Evolutionary conservation across 2,888 invertebrate species (phyloP).

Genomic region (Ophraella communa): DNA sequence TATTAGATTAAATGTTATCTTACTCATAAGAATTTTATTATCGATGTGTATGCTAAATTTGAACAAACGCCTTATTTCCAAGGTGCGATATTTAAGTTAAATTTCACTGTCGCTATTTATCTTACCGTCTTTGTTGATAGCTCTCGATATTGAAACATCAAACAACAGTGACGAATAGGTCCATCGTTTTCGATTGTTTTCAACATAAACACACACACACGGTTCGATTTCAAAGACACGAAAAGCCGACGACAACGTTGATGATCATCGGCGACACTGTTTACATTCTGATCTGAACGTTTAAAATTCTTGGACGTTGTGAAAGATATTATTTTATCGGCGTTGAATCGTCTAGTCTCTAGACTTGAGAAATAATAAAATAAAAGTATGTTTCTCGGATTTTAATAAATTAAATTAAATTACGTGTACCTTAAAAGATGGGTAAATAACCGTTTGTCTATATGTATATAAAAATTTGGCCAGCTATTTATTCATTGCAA

Average conservation of each 20-base stretch:
- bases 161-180: slow-evolving; percentile 26
- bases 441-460: no score
- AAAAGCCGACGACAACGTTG: no score
- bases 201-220: slow-evolving; percentile 22
- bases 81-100: neutral
- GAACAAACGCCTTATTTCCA: neutral
- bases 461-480: no score
- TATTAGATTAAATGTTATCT: no score
- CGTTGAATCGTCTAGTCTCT: slow-evolving; percentile 13
- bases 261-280: slow-evolving; percentile 12
- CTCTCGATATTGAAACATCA: slow-evolving; percentile 36
- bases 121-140: slow-evolving; percentile 11
- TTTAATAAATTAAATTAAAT: slow-evolving; percentile 3
- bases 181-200: slow-evolving; percentile 27
- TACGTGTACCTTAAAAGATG: no score
- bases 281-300: slow-evolving; percentile 33
- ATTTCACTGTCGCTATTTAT: neutral
- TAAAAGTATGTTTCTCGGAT: neutral
- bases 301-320: slow-evolving; percentile 29
- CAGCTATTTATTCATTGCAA: no score
- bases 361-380: slow-evolving; percentile 10
- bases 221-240: slow-evolving; percentile 16
- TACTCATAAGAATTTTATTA: no score
- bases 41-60: neutral
- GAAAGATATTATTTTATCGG: slow-evolving; percentile 22